Percentiles rank a stretch among this genome's conserved stretches.
Conservation (phyloP, 2,113 vertebrate genomes). For the Sylvicapra grimmia region DNA sequence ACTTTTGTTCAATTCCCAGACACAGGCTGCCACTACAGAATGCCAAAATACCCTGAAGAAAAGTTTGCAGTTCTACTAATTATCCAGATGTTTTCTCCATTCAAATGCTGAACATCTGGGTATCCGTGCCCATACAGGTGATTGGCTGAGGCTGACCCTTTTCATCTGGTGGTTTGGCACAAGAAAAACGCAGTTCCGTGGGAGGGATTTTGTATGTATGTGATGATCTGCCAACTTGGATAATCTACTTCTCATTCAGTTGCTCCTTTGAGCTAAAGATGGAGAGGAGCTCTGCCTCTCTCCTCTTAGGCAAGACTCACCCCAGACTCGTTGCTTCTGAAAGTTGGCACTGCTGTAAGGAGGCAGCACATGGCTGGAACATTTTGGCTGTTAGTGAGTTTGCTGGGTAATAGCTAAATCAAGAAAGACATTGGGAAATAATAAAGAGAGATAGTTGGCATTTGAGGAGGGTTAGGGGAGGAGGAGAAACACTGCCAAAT, state of each 20-base stretch:
- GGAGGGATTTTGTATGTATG: background rate
- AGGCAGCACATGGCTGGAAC: constrained; percentile 38
- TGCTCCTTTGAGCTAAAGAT: constrained; percentile 58
- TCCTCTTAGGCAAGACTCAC: constrained; percentile 36
- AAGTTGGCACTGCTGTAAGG: constrained; percentile 55
- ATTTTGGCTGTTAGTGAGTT: constrained; percentile 55
- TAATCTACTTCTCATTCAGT: constrained; percentile 55
- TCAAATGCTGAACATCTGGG: constrained; percentile 43
- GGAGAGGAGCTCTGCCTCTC: constrained; percentile 62
- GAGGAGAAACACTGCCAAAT: constrained; percentile 51
- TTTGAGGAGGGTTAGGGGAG: constrained; percentile 1
- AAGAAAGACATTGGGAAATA: constrained; percentile 59
- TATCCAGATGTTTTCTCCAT: constrained; percentile 46
- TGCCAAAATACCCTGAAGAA: constrained; percentile 37
- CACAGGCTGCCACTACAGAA: background rate
- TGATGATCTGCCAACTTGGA: constrained; percentile 61
- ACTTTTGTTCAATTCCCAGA: background rate
- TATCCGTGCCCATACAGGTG: constrained; percentile 22
- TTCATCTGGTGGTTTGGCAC: constrained; percentile 27
- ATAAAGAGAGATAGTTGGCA: constrained; percentile 62
- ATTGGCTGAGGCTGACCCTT: constrained; percentile 37
- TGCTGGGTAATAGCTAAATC: constrained; percentile 60
- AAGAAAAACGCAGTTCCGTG: background rate
- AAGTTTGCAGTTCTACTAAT: constrained; percentile 32
- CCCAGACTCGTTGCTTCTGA: constrained; percentile 22